Evolutionary conservation across 2,888 invertebrate genomes (phyloP).

Genomic region (Chloroclystis v-ata): DNA sequence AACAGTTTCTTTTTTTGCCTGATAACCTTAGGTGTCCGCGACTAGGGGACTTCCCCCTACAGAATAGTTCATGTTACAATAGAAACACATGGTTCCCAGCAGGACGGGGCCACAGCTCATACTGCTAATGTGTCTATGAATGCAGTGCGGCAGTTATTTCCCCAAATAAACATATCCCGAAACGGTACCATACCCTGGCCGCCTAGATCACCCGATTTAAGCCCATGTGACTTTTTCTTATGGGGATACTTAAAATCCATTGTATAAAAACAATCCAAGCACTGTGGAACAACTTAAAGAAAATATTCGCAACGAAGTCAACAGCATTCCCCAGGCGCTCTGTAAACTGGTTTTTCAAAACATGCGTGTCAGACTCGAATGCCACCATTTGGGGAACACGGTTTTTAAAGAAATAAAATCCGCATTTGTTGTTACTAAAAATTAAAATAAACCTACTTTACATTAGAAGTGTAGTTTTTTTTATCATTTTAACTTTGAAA

Average conservation of each 20-base stretch:
- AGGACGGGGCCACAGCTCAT: conserved; percentile 13
- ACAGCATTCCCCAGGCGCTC: conserved; percentile 9
- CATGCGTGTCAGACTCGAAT: conserved; percentile 10
- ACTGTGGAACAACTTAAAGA: conserved; percentile 1
- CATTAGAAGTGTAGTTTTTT: neutral
- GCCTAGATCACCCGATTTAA: conserved; percentile 14
- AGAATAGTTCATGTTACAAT: neutral
- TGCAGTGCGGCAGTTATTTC: conserved; percentile 12
- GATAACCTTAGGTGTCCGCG: no score
- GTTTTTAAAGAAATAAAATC: neutral
- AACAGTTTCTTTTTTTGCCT: no score
- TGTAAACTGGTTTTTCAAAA: conserved; percentile 15
- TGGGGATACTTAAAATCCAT: conserved; percentile 11
- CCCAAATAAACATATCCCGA: conserved; percentile 9
- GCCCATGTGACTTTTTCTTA: conserved; percentile 8
- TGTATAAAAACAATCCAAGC: conserved; percentile 1
- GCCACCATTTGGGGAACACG: neutral
- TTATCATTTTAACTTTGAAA: neutral
- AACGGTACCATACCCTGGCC: conserved; percentile 13
- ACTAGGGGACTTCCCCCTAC: no score
- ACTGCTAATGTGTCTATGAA: conserved; percentile 12
- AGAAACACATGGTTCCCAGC: conserved; percentile 7
- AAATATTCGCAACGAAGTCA: conserved; percentile 4
- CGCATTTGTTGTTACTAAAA: neutral
- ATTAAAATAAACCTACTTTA: neutral